Evolutionary conservation across 2,113 vertebrate genomes (phyloP).

Genomic region (Alouatta palliata): DNA sequence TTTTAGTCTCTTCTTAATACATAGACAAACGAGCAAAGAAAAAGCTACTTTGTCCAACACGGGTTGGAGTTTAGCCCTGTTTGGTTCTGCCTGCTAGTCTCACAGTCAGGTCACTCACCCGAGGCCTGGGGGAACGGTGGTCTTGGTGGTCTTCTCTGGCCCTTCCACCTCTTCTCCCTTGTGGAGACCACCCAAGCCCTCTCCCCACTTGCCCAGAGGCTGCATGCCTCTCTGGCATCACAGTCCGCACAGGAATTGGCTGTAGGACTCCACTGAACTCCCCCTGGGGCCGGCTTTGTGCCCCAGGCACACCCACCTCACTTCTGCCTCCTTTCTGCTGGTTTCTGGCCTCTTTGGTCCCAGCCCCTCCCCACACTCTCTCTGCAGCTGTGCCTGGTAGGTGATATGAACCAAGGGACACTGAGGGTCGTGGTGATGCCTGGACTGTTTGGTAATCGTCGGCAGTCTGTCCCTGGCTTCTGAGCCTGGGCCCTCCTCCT

Average conservation of each 20-base stretch:
- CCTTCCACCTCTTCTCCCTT: background rate
- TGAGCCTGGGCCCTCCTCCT: background rate
- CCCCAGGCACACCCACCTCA: background rate
- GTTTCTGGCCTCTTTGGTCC: background rate
- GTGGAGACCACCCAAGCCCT: background rate
- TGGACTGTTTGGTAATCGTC: background rate
- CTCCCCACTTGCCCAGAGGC: background rate
- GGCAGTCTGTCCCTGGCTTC: background rate
- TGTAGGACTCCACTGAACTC: background rate
- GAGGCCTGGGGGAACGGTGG: background rate
- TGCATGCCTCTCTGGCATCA: background rate
- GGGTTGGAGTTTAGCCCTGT: background rate
- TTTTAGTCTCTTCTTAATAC: background rate
- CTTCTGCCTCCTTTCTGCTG: background rate
- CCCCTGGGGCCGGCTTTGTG: background rate
- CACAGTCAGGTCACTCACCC: background rate
- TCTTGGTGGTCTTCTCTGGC: background rate
- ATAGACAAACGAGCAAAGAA: rapidly evolving
- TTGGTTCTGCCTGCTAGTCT: background rate
- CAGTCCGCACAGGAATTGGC: background rate
- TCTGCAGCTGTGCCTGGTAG: background rate
- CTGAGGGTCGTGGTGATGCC: background rate
- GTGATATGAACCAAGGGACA: background rate
- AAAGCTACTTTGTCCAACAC: background rate
- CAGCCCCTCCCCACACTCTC: background rate